Percentiles rank a stretch among this genome's conserved stretches.
Conservation (phyloP, 2,797 vertebrate species). For the Lycodopsis pacificus region DNA sequence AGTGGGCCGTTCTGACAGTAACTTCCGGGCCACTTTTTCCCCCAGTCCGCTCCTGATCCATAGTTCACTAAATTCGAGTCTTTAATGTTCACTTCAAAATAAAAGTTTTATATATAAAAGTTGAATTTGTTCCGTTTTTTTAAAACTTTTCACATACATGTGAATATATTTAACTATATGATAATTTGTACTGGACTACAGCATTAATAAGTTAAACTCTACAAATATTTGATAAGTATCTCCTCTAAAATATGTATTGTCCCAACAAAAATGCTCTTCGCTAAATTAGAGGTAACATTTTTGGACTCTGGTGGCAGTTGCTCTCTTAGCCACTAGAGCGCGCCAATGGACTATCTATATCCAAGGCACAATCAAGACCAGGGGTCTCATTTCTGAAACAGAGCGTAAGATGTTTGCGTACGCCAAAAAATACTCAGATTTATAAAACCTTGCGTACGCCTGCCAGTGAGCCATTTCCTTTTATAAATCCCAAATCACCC, state of each 20-base stretch:
- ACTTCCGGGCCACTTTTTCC: too few species aligned
- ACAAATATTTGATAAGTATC: neutral
- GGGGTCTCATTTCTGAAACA: too few species aligned
- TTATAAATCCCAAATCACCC: too few species aligned
- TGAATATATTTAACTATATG: neutral
- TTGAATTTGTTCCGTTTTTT: neutral
- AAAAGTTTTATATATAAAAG: neutral
- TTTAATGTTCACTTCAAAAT: neutral
- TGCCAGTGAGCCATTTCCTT: too few species aligned
- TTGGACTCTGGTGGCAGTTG: neutral
- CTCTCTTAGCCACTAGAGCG: slow-evolving; percentile 31
- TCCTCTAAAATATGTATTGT: neutral
- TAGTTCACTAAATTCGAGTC: neutral
- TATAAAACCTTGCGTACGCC: too few species aligned
- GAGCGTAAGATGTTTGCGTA: too few species aligned
- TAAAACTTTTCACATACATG: neutral
- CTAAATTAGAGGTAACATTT: neutral
- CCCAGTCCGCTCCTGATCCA: too few species aligned
- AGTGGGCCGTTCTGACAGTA: too few species aligned
- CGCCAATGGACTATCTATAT: neutral
- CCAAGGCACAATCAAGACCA: too few species aligned
- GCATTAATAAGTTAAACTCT: neutral
- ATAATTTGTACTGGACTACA: neutral
- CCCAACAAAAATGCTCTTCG: neutral
- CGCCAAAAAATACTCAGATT: too few species aligned